A percentile compares a stretch with the other conserved stretches of the same genome.
These are phyloP conservation scores for Steinernema scapterisci DNA, from an alignment of 2,888 invertebrate species.

Conservation along the genomic window DNA sequence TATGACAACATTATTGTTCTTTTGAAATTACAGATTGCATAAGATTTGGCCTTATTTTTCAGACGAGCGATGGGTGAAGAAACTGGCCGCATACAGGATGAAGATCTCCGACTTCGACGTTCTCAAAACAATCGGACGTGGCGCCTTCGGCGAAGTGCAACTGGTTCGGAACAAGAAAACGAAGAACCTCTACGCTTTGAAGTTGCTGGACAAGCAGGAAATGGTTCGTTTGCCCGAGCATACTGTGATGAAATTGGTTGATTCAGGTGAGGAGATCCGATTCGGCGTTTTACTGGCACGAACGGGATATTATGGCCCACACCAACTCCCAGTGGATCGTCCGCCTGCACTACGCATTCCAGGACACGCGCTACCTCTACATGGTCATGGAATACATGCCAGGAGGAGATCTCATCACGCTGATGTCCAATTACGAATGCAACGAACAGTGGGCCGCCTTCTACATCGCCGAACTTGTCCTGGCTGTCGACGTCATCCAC, in stretches of 20 bases:
- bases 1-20: too few relatives aligned
- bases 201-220: conserved; percentile 96
- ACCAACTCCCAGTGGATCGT: conserved; percentile 99
- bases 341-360: conserved; percentile 92
- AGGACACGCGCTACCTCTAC: conserved; percentile 73
- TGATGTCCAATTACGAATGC: conserved; percentile 81
- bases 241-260: background rate
- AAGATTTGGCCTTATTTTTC: too few relatives aligned
- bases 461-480: conserved; percentile 94
- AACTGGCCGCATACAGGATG: conserved; percentile 87
- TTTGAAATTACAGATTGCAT: too few relatives aligned
- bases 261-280: conserved; percentile 90
- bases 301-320: conserved; percentile 98
- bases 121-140: conserved; percentile 91
- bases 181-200: conserved; percentile 95
- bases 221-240: conserved; percentile 74
- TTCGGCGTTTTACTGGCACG: conserved; percentile 99
- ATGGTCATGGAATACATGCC: conserved; percentile 99
- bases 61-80: conserved; percentile 86
- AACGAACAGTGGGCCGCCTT: conserved; percentile 98
- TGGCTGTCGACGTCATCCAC: conserved; percentile 96
- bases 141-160: conserved; percentile 99
- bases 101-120: conserved; percentile 92
- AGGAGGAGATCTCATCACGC: conserved; percentile 86
- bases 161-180: conserved; percentile 90